These are phyloP conservation scores for Apodemia duryi DNA, from an alignment of 2,888 invertebrate species.

Conservation along the genomic window DNA sequence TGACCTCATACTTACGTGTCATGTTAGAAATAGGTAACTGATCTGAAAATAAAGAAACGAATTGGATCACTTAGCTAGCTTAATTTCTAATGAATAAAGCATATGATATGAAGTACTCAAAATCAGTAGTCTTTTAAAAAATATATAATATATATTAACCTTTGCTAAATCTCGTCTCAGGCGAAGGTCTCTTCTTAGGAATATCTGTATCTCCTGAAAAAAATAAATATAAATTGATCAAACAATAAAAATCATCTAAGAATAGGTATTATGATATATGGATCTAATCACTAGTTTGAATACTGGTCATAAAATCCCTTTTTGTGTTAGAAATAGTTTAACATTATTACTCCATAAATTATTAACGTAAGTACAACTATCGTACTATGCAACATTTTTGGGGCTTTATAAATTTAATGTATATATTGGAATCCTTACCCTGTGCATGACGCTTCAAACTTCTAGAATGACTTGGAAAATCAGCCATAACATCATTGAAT, in stretches of 20 bases:
- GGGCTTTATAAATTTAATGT: not conserved
- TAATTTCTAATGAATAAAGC: no score
- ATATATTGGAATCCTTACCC: constrained; percentile 48
- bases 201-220: constrained; percentile 45
- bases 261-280: not conserved
- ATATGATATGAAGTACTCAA: no score
- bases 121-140: not conserved
- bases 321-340: not conserved
- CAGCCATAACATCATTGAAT: constrained; percentile 47
- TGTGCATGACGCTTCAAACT: constrained; percentile 44
- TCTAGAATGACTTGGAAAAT: constrained; percentile 47
- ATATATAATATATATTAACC: constrained; percentile 34
- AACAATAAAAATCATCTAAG: not conserved
- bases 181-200: constrained; percentile 41
- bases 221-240: not conserved
- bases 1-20: constrained; percentile 12
- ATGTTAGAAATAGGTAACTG: constrained; percentile 14
- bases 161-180: constrained; percentile 34
- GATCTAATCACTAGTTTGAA: not conserved
- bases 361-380: not conserved
- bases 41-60: constrained; percentile 16
- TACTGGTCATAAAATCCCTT: not conserved
- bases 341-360: not conserved
- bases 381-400: not conserved
- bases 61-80: not conserved